Base-by-base conservation (phyloP, 2,797 vertebrate species). In the Xerus rutilus region DNA sequence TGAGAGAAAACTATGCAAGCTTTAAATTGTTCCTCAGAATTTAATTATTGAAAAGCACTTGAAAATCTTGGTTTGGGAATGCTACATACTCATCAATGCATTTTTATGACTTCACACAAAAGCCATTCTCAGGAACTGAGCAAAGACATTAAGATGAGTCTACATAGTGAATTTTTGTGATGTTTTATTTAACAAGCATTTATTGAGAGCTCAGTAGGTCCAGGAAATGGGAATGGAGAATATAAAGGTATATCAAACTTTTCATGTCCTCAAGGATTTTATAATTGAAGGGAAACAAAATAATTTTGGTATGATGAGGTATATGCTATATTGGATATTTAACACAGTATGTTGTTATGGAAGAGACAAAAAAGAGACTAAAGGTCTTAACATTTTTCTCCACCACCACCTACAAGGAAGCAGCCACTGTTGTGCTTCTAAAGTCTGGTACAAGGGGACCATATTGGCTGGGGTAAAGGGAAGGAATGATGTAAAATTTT, bases 1-100 rank as follows among this genome's bases (percentile, higher is more conserved):
- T 95, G 59, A 96, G 95, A 97, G 95, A 98, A 98, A 98, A 96
- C 76, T 95, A 86, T 85, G 92, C 94, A 94, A 96, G 96, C 77
- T 98, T 98, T 98, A 97, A 97, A 94, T 97, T 98, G 96, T 97
- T 98, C 96, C 78, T 78, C 94, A 74, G 97, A 98, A 98, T 98
- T 97, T 97, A 98, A 98, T 98, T 97, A 97, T 97, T 98, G 93
- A 98, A 97, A 97, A 97, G 95, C 91, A 92, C 85, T 98, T 97
- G 35, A 93, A 97, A 98, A 97, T 94, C 91, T 97, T 97, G 74
- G 89, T 95, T 97, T 93, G 35, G 65, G 93, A 89, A 96, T 97
- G 79, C 67, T 65, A n/a, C 85, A 82, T 74, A 69, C 57, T 77
- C 92, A 93, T 97, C 78, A 69, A 96, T 97, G 94, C 47, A 97